Evolutionary conservation across 1,140 invertebrate species (phyloP).

Genomic region (Apis dorsata): DNA sequence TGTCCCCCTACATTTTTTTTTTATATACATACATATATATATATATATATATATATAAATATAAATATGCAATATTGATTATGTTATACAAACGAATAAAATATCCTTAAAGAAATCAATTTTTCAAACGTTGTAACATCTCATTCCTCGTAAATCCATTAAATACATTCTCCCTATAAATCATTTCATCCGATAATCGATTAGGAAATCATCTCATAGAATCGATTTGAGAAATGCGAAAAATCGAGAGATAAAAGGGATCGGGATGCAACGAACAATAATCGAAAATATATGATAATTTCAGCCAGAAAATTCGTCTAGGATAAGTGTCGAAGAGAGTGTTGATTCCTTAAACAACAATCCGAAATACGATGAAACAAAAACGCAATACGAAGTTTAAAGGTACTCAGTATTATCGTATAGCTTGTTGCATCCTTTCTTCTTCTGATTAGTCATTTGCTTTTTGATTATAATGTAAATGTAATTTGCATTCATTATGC

Average conservation of each 20-base stretch:
- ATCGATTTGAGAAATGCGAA: background rate
- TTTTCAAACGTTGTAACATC: slow-evolving; percentile 11
- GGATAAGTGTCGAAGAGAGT: slow-evolving; percentile 73
- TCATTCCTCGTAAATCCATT: slow-evolving; percentile 8
- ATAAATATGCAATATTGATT: slow-evolving; percentile 51
- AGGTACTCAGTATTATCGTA: slow-evolving; percentile 65
- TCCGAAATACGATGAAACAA: slow-evolving; percentile 69
- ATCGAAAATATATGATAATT: slow-evolving; percentile 60
- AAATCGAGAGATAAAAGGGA: background rate
- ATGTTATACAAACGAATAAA: slow-evolving; percentile 45
- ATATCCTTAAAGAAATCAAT: slow-evolving; percentile 15
- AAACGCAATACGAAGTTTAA: slow-evolving; percentile 69
- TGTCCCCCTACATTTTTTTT: background rate
- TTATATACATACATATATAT: background rate
- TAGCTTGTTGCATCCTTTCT: slow-evolving; percentile 37
- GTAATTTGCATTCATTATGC: background rate
- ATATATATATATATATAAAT: slow-evolving; percentile 12
- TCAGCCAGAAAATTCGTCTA: slow-evolving; percentile 76
- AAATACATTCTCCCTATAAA: background rate
- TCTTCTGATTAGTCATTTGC: background rate
- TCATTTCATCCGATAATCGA: too few relatives aligned
- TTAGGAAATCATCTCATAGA: background rate
- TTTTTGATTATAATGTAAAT: background rate
- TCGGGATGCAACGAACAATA: background rate
- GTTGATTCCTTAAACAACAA: slow-evolving; percentile 75